phyloP scores from a whole-genome alignment of 2,888 invertebrate genomes.

The Dioctria linearis region DNA sequence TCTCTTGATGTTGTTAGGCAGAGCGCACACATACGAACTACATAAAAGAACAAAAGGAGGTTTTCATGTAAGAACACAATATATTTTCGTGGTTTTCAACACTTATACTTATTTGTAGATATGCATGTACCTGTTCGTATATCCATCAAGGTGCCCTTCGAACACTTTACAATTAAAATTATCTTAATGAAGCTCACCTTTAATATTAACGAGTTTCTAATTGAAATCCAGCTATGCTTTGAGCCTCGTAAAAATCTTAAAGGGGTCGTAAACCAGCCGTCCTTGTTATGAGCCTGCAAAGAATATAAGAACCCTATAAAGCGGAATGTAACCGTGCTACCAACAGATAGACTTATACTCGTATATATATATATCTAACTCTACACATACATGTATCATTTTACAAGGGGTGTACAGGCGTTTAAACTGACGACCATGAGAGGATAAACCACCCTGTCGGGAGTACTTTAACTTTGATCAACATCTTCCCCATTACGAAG shows the following conservation, averaged over 20 bases:
- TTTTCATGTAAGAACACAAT: too few species aligned
- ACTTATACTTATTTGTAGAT: too few species aligned
- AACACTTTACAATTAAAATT: constrained; percentile 23
- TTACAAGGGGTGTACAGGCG: too few species aligned
- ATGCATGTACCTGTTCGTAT: too few species aligned
- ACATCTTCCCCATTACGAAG: constrained; percentile 29
- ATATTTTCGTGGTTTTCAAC: too few species aligned
- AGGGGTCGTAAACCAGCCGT: constrained; percentile 17
- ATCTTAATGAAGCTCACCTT: constrained; percentile 29
- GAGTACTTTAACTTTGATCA: constrained; percentile 39
- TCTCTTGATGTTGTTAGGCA: too few species aligned
- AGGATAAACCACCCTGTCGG: constrained; percentile 37
- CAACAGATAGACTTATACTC: too few species aligned
- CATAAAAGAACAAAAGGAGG: too few species aligned
- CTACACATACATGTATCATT: too few species aligned
- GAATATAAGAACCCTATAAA: constrained; percentile 20
- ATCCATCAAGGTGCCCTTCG: neutral
- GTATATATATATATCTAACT: too few species aligned
- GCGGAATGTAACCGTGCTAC: constrained; percentile 8
- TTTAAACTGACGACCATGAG: neutral
- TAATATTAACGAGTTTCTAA: constrained; percentile 38
- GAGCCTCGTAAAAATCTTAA: constrained; percentile 28
- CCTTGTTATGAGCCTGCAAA: neutral
- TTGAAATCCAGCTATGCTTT: constrained; percentile 21
- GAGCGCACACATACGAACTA: too few species aligned